Percentiles rank a stretch among this genome's conserved stretches.
phyloP scores from a whole-genome alignment of 2,113 vertebrate genomes.

The Falcunculus frontatus region DNA sequence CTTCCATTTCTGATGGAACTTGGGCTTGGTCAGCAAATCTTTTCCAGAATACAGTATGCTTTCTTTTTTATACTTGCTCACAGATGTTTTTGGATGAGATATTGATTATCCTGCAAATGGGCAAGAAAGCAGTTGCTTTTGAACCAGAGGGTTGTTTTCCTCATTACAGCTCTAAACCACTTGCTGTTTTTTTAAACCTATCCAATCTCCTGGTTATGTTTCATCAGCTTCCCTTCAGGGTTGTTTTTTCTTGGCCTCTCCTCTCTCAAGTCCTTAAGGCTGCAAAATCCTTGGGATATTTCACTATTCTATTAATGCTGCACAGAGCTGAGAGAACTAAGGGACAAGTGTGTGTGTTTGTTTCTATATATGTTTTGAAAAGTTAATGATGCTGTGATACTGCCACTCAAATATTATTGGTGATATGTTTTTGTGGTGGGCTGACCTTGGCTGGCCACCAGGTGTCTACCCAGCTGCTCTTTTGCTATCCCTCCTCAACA shows the following conservation, averaged over 20 bases:
- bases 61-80: slow-evolving; percentile 38
- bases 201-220: not conserved
- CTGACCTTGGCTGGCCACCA: not conserved
- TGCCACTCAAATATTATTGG: not conserved
- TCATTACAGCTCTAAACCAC: slow-evolving; percentile 7
- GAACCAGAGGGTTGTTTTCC: slow-evolving; percentile 24
- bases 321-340: not conserved
- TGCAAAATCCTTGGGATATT: slow-evolving; percentile 2
- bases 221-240: not conserved
- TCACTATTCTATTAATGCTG: not conserved
- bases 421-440: not conserved
- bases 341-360: not conserved
- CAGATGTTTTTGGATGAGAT: slow-evolving; percentile 41
- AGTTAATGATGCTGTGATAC: not conserved
- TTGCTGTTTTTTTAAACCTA: not conserved
- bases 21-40: slow-evolving; percentile 56
- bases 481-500: not conserved
- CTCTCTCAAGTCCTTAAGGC: not conserved
- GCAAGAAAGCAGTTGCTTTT: slow-evolving; percentile 33
- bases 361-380: not conserved
- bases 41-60: slow-evolving; percentile 33
- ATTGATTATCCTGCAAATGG: slow-evolving; percentile 45
- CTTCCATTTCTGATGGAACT: slow-evolving; percentile 30
- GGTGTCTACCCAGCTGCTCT: not conserved
- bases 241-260: not conserved